A percentile compares a stretch with the other conserved stretches of the same genome.
Conservation (phyloP, 2,797 vertebrate genomes). For the Naso thynnoides region DNA sequence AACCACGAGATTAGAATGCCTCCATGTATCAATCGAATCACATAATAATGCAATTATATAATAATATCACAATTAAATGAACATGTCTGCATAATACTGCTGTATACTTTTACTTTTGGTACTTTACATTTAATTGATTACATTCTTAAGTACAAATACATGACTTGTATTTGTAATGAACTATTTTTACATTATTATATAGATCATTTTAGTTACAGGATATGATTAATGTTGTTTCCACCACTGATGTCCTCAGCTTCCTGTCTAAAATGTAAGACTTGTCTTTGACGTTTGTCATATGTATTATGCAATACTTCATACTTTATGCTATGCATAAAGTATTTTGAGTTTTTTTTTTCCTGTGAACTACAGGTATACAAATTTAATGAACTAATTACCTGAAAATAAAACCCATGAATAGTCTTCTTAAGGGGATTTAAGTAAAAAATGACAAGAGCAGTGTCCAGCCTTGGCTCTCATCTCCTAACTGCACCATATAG, state of each 20-base stretch:
- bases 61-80: too few species aligned
- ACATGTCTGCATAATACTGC: neutral
- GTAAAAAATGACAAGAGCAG: neutral
- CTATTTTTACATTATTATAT: neutral
- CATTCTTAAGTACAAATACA: too few species aligned
- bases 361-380: neutral
- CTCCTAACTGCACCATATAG: conserved; percentile 29
- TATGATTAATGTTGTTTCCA: conserved; percentile 14
- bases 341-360: neutral
- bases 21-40: neutral
- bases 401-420: conserved; percentile 20
- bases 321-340: neutral
- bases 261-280: neutral
- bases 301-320: neutral
- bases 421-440: conserved; percentile 12
- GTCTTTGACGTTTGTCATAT: neutral
- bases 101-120: neutral
- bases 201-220: neutral
- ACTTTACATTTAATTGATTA: neutral
- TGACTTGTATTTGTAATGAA: neutral
- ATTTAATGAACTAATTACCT: neutral
- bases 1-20: neutral
- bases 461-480: conserved; percentile 7
- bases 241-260: neutral
- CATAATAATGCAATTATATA: neutral